Percentiles rank a stretch among this genome's conserved stretches.
phyloP scores from a whole-genome alignment of 1,140 invertebrate species.

The Drusus annulatus region DNA sequence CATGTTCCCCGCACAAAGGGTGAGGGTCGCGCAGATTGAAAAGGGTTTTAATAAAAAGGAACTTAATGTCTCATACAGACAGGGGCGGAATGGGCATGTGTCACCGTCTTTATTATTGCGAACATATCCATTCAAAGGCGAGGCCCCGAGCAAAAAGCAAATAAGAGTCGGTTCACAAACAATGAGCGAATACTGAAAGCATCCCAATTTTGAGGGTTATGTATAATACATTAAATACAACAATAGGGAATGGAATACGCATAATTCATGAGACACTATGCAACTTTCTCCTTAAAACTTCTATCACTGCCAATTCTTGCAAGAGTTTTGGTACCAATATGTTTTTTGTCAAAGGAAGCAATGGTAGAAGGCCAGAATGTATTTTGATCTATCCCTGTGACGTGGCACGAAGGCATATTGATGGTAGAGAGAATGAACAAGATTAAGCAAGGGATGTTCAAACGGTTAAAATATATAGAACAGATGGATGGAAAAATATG shows the following conservation, averaged over 20 bases:
- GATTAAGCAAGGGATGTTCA: not conserved
- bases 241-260: too few relatives aligned
- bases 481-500: not conserved
- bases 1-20: not conserved
- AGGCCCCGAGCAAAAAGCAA: conserved; percentile 24
- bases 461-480: not conserved
- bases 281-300: too few relatives aligned
- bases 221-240: not conserved
- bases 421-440: not conserved
- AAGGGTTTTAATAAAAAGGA: conserved; percentile 31
- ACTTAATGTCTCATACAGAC: conserved; percentile 29
- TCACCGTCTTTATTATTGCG: conserved; percentile 25
- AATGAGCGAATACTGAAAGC: not conserved
- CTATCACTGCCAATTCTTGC: too few relatives aligned
- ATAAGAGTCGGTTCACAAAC: not conserved
- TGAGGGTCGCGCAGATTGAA: not conserved
- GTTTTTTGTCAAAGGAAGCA: too few relatives aligned
- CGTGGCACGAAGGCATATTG: too few relatives aligned
- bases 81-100: not conserved
- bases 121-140: conserved; percentile 17
- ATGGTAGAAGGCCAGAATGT: too few relatives aligned
- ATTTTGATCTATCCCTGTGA: too few relatives aligned
- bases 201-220: not conserved
- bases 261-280: too few relatives aligned
- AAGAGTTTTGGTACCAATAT: too few relatives aligned